Evolutionary conservation across 2,888 invertebrate genomes (phyloP), one percentile per base, ranked within the genome.

Genomic region (Arrhopalites spinosus): DNA sequence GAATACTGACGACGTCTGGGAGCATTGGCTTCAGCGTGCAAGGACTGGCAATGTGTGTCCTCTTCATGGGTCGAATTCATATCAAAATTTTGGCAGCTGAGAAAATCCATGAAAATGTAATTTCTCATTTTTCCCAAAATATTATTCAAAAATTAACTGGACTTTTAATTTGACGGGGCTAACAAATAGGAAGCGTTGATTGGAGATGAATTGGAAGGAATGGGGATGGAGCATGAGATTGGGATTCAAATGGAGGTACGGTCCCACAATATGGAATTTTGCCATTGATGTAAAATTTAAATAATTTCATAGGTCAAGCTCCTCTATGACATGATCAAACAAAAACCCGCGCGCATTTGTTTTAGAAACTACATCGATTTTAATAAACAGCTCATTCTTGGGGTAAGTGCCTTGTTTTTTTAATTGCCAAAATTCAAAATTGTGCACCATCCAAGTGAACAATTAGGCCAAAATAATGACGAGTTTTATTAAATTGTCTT

Each of bases 291-390:
- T 36, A 13, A 8, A 36, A 11, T 36, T 36, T 36, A 7, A 7
- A 11, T 36, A 36, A 36, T 36, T 25, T n/a, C 17, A 15, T 45
- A 74, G 74, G 30, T 74, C 2, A 67, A 74, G 36, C 67, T 74
- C 23, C 53, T 74, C 1, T 45, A 67, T 36, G 74, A 74, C 68
- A 66, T 74, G 74, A 74, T 74, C 1, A 68, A 50, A 56, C 50
- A 67, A 17, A 36, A 25, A 27, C 74, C 74, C 7, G n/a, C 66
- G 5, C 1, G 23, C 1, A 25, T 74, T 23, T 25, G 2, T 5
- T 74, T 63, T 30, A 67, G 74, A 5, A 74, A 13, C 27, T 74
- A 74, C 47, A 30, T 74, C 13, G 67, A 29, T 7, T 13, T 67
- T 2, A 74, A 67, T 30, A 74, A 74, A 25, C 27, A 25, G 17